Percentiles rank a stretch among this genome's conserved stretches.
phyloP scores from a whole-genome alignment of 2,888 invertebrate genomes.

The Ophioninae sp. region DNA sequence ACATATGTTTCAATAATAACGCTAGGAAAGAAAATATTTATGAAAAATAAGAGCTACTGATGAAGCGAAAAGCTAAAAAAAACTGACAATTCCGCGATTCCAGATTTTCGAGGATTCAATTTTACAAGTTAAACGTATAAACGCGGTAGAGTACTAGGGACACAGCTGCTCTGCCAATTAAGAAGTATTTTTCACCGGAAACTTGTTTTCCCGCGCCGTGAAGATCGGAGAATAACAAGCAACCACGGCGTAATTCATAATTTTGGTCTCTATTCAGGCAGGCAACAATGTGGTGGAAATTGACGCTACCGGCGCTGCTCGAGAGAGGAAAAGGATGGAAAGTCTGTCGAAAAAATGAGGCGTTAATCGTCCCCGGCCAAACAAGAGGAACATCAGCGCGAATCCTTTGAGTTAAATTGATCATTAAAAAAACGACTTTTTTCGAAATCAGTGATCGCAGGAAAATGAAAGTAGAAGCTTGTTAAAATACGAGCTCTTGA shows the following conservation, averaged over 20 bases:
- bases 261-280: slow-evolving; percentile 63
- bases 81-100: not conserved
- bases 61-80: not conserved
- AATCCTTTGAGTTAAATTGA: not conserved
- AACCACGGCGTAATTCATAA: slow-evolving; percentile 63
- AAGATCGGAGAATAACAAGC: slow-evolving; percentile 20
- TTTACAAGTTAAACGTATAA: not conserved
- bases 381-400: slow-evolving; percentile 3
- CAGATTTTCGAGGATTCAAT: not conserved
- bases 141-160: not conserved
- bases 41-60: not conserved
- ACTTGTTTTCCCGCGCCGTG: slow-evolving; percentile 16
- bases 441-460: no score
- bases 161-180: slow-evolving; percentile 47
- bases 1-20: no score
- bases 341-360: slow-evolving; percentile 29
- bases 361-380: slow-evolving; percentile 30
- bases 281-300: slow-evolving; percentile 63
- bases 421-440: not conserved
- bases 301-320: slow-evolving; percentile 40
- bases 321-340: not conserved
- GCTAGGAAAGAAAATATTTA: not conserved
- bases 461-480: no score
- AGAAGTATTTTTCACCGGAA: slow-evolving; percentile 49
- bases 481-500: no score